Percentiles rank a stretch among this genome's conserved stretches.
Evolutionary conservation across 2,888 invertebrate genomes (phyloP).

Genomic region (Penaeus monodon): DNA sequence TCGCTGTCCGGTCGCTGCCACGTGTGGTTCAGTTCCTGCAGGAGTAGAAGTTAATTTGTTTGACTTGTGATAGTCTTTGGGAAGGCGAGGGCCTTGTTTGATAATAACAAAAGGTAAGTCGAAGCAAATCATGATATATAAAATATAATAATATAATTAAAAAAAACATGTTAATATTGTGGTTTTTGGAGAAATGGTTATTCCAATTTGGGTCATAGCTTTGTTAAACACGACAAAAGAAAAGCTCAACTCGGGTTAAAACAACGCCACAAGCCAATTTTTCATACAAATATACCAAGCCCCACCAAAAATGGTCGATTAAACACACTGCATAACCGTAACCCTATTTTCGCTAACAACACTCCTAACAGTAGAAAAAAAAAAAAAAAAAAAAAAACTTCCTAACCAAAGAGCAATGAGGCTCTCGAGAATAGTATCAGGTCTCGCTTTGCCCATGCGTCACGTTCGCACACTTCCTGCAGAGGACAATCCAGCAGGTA

Average conservation of each 20-base stretch:
- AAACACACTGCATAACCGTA: too few relatives aligned
- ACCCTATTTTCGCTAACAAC: too few relatives aligned
- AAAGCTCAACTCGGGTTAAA: background rate
- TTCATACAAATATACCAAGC: too few relatives aligned
- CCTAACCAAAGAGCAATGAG: slow-evolving; percentile 62
- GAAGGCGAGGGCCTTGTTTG: background rate
- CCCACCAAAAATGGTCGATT: too few relatives aligned
- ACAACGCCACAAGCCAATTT: background rate
- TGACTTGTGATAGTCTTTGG: background rate
- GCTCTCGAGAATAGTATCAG: slow-evolving; percentile 40
- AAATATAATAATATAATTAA: too few relatives aligned
- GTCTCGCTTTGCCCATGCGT: slow-evolving; percentile 58
- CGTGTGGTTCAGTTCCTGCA: slow-evolving; percentile 51
- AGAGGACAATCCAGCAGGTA: slow-evolving; percentile 61
- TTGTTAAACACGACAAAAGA: too few relatives aligned
- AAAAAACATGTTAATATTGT: too few relatives aligned
- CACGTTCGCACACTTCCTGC: slow-evolving; percentile 64
- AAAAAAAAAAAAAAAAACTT: slow-evolving; percentile 11
- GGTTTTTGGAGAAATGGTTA: too few relatives aligned
- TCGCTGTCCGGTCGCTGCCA: slow-evolving; percentile 27
- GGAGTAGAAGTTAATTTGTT: background rate
- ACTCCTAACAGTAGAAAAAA: too few relatives aligned
- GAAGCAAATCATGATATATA: too few relatives aligned
- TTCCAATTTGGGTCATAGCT: too few relatives aligned
- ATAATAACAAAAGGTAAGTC: too few relatives aligned